Base-by-base conservation (phyloP, 2,113 vertebrate genomes). In the Tichodroma muraria region DNA sequence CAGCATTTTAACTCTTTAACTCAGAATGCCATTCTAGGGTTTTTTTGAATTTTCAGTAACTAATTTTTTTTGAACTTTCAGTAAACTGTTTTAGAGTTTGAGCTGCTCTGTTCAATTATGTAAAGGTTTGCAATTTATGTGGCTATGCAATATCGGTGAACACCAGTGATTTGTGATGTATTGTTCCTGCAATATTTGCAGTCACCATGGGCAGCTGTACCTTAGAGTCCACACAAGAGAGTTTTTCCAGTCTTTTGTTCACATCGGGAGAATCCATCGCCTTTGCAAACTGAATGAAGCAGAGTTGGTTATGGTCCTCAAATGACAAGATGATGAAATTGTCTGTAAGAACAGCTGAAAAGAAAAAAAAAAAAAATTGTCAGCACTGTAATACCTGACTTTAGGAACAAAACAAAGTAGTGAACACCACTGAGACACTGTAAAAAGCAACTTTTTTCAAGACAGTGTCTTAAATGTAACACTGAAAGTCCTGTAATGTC, bases 261-360 rank as follows among this genome's bases (percentile, higher is more conserved):
- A 96, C 61, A 95, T 99, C 97, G 2, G 97, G 94, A 91, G 98
- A 98, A 96, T 97, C 97, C 96, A 97, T 97, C 90, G 97, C 98
- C 97, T 98, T 99, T 97, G 98, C 96, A 97, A 99, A 98, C 92
- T 98, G 98, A 97, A 99, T 97, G 75, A 98, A 98, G 85, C 98
- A 98, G 94, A 99, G 98, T 60, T 99, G 98, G 97, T 97, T 98
- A 95, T 97, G 98, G 97, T 99, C 98, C 97, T 98, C 97, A 97
- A 99, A 99, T 84, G 98, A 98, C 96, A 99, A 97, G 95, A 99
- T 98, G 94, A 99, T 98, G 97, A 99, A 98, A 97, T 88, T 97
- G 57, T 99, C 99, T 37, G 98, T 97, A 91, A 99, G 97, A 97
- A 99, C 94, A 94, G 98, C 99, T 99, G 97, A 91, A 95, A 96